Conservation (phyloP, 2,888 invertebrate species). For the Alcis repandata region DNA sequence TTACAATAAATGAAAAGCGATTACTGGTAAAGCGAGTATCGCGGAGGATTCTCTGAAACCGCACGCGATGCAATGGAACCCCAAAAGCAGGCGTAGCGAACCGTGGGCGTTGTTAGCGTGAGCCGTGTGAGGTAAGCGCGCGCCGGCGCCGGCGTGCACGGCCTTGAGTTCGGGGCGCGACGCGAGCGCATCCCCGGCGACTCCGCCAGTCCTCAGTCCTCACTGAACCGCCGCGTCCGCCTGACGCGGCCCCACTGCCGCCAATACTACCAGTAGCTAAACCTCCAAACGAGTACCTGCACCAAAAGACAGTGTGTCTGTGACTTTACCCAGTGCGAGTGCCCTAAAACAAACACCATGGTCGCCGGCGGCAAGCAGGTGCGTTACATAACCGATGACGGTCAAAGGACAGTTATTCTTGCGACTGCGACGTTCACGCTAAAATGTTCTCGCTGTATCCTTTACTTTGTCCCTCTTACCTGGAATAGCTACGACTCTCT, state of each 20-base stretch:
- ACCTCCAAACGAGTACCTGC: slow-evolving; percentile 32
- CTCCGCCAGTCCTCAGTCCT: slow-evolving; percentile 79
- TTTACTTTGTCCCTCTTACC: slow-evolving; percentile 11
- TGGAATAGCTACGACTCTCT: background rate
- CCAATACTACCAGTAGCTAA: slow-evolving; percentile 49
- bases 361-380: slow-evolving; percentile 87
- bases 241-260: slow-evolving; percentile 80
- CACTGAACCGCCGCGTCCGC: slow-evolving; percentile 82
- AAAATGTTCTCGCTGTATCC: slow-evolving; percentile 29
- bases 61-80: slow-evolving; percentile 40
- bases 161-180: slow-evolving; percentile 66
- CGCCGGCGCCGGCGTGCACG: slow-evolving; percentile 45
- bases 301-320: slow-evolving; percentile 60
- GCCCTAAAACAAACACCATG: slow-evolving; percentile 72
- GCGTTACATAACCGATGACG: slow-evolving; percentile 53
- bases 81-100: slow-evolving; percentile 45
- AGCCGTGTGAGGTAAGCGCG: slow-evolving; percentile 56
- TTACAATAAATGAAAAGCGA: too few relatives aligned
- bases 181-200: slow-evolving; percentile 62
- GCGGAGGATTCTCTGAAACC: slow-evolving; percentile 24
- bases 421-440: slow-evolving; percentile 39
- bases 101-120: slow-evolving; percentile 43
- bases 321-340: slow-evolving; percentile 73
- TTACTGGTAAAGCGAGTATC: background rate
- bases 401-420: slow-evolving; percentile 51